Base-by-base conservation (phyloP, 2,797 vertebrate species). In the Cercopithecus diana region DNA sequence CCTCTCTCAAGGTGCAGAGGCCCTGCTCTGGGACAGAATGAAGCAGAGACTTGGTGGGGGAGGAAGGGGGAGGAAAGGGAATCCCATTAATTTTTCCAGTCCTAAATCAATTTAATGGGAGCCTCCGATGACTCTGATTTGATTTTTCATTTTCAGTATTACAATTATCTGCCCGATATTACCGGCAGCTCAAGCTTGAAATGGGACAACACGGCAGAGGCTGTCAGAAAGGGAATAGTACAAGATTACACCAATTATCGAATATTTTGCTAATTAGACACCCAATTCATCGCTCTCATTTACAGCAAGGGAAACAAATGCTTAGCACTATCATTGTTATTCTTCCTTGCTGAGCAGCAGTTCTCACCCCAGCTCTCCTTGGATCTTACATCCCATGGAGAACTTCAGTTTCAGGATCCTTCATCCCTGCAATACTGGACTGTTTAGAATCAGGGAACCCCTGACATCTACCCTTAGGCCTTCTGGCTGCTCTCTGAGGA, bases 201-300 rank as follows among this genome's bases (percentile, higher is more conserved):
- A 98, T 96, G 96, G 98, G 98, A 55, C 89, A 1, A 81, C 11
- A 7, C 0, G 24, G 90, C 20, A 30, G 94, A 93, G n/a, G 85
- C 96, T 97, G 98, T 96, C 79, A 45, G 43, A 67, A 88, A 96
- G 93, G 24, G 19, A 55, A 84, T 43, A 83, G 98, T 76, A 94
- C 91, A 75, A 30, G 52, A 96, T 96, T 22, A 96, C 41, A 33
- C 96, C 76, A 41, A 93, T 98, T 98, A 90, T 67, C 22, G 52
- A 94, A 86, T 97, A 79, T 73, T 98, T 97, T 96, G 82, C 98
- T 98, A 98, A 98, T 98, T 98, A 98, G 97, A 97, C 90, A 94
- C 89, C 89, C 73, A 90, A 45, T 41, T 91, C 95, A 19, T 97
- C 90, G 36, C 73, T 91, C 39, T 39, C 30, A 3, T 52, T 85